Percentiles rank a stretch among this genome's conserved stretches.
phyloP scores from a whole-genome alignment of 2,797 vertebrate genomes.

The Sibirionetta formosa region DNA sequence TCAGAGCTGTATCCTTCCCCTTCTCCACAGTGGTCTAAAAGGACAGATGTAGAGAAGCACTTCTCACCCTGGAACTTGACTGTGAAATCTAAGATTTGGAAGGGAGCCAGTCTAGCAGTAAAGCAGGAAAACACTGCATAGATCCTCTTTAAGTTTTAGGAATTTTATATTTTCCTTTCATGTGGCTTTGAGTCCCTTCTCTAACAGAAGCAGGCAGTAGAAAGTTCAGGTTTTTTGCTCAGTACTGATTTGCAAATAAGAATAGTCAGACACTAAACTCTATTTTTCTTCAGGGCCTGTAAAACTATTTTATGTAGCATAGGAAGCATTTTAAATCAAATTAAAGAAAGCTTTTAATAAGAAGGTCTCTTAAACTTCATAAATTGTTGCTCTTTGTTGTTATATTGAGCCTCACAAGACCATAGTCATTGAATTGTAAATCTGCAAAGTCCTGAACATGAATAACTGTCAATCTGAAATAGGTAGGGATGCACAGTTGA shows the following conservation, averaged over 20 bases:
- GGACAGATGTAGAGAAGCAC: not conserved
- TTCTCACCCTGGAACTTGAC: not conserved
- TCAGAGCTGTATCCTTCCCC: not conserved
- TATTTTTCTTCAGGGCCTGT: not conserved
- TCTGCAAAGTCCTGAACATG: not conserved
- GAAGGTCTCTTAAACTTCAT: not conserved
- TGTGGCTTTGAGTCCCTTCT: not conserved
- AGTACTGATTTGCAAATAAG: not conserved
- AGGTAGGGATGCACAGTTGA: not conserved
- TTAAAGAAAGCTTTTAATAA: not conserved
- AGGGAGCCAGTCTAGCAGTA: not conserved
- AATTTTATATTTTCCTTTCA: not conserved
- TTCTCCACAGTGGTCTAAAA: not conserved
- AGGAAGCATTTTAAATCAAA: not conserved
- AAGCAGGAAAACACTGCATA: not conserved
- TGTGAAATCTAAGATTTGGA: not conserved
- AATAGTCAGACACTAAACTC: not conserved
- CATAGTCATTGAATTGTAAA: not conserved
- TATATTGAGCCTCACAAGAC: not conserved
- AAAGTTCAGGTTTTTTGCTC: not conserved
- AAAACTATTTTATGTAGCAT: not conserved
- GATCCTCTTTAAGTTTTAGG: not conserved
- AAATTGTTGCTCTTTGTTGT: not conserved
- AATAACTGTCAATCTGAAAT: not conserved
- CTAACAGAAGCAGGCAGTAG: not conserved